These are phyloP conservation scores for Drosophila neoperkinsi DNA, from an alignment of 2,888 invertebrate genomes.

Conservation along the genomic window DNA sequence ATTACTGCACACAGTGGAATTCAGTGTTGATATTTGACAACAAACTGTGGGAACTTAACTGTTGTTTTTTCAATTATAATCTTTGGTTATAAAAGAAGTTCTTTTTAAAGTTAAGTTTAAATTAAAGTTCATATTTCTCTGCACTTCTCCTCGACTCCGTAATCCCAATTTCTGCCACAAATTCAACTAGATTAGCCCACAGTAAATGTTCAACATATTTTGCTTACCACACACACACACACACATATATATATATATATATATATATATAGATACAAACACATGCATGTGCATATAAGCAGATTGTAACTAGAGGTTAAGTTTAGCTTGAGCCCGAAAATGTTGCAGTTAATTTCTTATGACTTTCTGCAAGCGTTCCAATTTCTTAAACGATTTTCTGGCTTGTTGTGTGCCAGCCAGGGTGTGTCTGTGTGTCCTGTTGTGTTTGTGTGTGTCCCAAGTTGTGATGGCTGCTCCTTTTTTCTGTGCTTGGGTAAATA, in stretches of 20 bases:
- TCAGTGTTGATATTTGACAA: too few relatives aligned
- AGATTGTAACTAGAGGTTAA: conserved; percentile 28
- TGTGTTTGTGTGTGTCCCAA: background rate
- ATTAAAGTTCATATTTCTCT: background rate
- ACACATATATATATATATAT: background rate
- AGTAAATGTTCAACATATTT: background rate
- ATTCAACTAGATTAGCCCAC: conserved; percentile 4
- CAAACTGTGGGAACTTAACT: background rate
- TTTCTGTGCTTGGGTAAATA: conserved; percentile 49
- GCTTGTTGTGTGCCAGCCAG: conserved; percentile 17
- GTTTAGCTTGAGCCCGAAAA: conserved; percentile 39
- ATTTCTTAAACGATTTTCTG: conserved; percentile 58
- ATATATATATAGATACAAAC: background rate
- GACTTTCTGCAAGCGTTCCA: conserved; percentile 57
- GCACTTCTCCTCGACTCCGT: too few relatives aligned
- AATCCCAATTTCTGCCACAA: conserved; percentile 12
- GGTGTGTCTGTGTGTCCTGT: background rate
- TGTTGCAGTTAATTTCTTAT: conserved; percentile 67
- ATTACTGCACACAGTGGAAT: conserved; percentile 22
- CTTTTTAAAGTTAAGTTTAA: background rate
- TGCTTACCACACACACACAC: background rate
- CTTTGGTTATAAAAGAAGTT: background rate
- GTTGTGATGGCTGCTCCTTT: conserved; percentile 19
- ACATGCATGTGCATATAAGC: background rate
- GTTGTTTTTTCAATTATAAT: background rate